phyloP scores from a whole-genome alignment of 2,113 vertebrate species.

The Scatophagus argus region DNA sequence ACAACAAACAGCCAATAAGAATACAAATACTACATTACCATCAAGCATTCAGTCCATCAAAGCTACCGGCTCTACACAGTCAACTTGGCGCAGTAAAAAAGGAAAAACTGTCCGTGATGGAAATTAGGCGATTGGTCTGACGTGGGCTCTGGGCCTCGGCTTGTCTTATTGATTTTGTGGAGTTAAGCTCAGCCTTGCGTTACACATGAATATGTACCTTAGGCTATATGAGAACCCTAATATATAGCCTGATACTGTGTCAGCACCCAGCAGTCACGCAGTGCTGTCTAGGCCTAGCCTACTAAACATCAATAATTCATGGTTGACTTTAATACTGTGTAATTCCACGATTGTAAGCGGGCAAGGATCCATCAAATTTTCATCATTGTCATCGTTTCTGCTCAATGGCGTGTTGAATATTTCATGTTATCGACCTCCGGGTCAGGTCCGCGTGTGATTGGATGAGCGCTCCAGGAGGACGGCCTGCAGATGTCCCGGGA shows the following conservation, averaged over 20 bases:
- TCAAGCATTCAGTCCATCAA: slow-evolving; percentile 39
- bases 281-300: slow-evolving; percentile 35
- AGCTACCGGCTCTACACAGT: slow-evolving; percentile 21
- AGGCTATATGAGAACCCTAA: slow-evolving; percentile 44
- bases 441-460: slow-evolving; percentile 74
- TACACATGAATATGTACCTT: slow-evolving; percentile 33
- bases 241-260: slow-evolving; percentile 44
- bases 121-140: slow-evolving; percentile 23
- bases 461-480: slow-evolving; percentile 63
- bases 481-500: slow-evolving; percentile 56
- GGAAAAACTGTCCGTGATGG: slow-evolving; percentile 29
- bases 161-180: slow-evolving; percentile 56
- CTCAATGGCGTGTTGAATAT: slow-evolving; percentile 70
- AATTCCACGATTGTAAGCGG: slow-evolving; percentile 71
- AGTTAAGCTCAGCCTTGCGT: slow-evolving; percentile 5
- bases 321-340: slow-evolving; percentile 72
- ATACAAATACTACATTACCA: slow-evolving; percentile 42
- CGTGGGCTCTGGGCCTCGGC: slow-evolving; percentile 14
- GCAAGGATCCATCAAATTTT: slow-evolving; percentile 71
- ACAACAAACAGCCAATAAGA: slow-evolving; percentile 42
- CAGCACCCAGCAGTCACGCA: slow-evolving; percentile 35
- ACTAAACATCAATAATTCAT: slow-evolving; percentile 73
- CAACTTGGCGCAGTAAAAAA: slow-evolving; percentile 24
- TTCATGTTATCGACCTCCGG: slow-evolving; percentile 75
- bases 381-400: slow-evolving; percentile 71